Evolutionary conservation across 2,113 vertebrate genomes (phyloP).

Genomic region (Lota lota): DNA sequence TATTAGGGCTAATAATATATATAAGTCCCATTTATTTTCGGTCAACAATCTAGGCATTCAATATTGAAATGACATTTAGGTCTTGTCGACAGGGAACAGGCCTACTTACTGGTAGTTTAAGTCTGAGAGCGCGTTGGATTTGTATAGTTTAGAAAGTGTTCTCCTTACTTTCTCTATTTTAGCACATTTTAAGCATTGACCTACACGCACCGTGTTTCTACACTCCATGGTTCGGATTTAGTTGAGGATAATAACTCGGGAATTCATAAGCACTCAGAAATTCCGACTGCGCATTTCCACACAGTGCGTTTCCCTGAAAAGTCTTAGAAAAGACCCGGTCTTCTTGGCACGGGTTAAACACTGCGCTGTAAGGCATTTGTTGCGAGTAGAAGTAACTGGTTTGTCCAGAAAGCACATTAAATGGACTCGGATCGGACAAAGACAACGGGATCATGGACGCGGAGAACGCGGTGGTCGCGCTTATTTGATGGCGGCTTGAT

Average conservation of each 20-base stretch:
- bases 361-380: constrained; percentile 56
- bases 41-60: no score
- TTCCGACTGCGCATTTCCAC: constrained; percentile 52
- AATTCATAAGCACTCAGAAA: constrained; percentile 48
- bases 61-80: no score
- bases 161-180: no score
- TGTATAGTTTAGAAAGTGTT: no score
- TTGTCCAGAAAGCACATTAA: constrained; percentile 70
- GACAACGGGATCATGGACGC: constrained; percentile 60
- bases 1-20: neutral
- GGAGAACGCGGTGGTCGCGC: constrained; percentile 60
- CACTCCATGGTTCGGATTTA: constrained; percentile 27
- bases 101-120: no score
- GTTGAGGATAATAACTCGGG: constrained; percentile 55
- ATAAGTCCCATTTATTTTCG: neutral
- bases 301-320: constrained; percentile 43
- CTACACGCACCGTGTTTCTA: neutral
- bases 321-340: constrained; percentile 45
- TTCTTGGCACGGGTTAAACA: constrained; percentile 48
- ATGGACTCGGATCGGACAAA: constrained; percentile 54
- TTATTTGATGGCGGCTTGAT: constrained; percentile 55
- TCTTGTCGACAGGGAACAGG: no score
- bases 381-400: constrained; percentile 72
- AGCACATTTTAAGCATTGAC: no score
- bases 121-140: no score